Conservation (phyloP, 2,888 invertebrate species). For the Opisthograptis luteolata region DNA sequence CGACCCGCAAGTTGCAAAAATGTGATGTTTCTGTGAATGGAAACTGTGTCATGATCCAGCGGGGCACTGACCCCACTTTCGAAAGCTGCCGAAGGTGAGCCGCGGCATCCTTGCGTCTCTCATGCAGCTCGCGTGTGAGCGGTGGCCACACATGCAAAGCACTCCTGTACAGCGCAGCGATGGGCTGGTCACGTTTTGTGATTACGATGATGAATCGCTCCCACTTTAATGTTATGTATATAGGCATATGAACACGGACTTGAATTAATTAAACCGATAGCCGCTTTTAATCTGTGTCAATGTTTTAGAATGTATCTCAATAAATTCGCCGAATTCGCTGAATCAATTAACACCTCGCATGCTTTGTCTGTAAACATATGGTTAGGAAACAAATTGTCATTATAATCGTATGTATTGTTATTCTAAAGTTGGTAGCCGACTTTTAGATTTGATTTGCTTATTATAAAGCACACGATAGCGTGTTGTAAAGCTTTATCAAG, state of each 20-base stretch:
- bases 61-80: constrained; percentile 24
- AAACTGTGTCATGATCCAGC: neutral
- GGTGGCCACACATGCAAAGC: neutral
- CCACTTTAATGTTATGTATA: neutral
- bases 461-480: no score
- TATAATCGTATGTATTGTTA: no score
- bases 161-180: neutral
- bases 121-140: neutral
- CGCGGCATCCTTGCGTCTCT: constrained; percentile 10
- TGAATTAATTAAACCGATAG: no score
- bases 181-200: neutral
- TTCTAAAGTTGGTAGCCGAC: no score
- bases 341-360: no score
- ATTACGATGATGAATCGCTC: neutral
- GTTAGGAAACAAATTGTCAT: no score
- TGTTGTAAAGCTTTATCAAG: no score
- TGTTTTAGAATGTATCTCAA: no score
- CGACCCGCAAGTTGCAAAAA: constrained; percentile 6
- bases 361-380: no score
- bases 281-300: no score
- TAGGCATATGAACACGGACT: neutral
- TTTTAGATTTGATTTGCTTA: no score
- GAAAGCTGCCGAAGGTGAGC: constrained; percentile 19
- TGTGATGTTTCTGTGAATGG: constrained; percentile 4
- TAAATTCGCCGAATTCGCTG: no score